A percentile compares a stretch with the other conserved stretches of the same genome.
phyloP scores from a whole-genome alignment of 2,888 invertebrate species.

The Leptinotarsa peninsularis region DNA sequence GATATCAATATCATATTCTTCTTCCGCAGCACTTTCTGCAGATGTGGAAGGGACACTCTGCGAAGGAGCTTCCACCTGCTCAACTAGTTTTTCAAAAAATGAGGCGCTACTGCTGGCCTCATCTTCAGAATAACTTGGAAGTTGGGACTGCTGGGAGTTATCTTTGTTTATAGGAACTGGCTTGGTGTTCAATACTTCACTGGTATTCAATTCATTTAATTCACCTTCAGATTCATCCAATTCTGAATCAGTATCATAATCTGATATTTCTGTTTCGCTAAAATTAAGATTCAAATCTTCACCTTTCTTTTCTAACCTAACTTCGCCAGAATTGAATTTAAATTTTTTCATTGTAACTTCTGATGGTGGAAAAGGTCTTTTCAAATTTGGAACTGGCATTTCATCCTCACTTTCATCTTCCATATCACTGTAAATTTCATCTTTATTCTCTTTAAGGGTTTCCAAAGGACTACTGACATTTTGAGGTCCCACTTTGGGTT shows the following conservation, averaged over 20 bases:
- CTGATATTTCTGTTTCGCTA: slow-evolving; percentile 63
- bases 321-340: slow-evolving; percentile 51
- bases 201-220: slow-evolving; percentile 55
- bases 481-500: slow-evolving; percentile 52
- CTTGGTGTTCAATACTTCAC: slow-evolving; percentile 43
- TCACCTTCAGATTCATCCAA: slow-evolving; percentile 65
- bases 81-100: slow-evolving; percentile 61
- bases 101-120: slow-evolving; percentile 63
- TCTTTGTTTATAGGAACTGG: slow-evolving; percentile 44
- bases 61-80: slow-evolving; percentile 53
- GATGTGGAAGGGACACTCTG: slow-evolving; percentile 34
- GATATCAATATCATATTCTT: slow-evolving; percentile 70
- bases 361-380: slow-evolving; percentile 52
- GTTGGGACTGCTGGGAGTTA: slow-evolving; percentile 25
- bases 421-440: slow-evolving; percentile 46
- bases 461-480: slow-evolving; percentile 48
- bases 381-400: slow-evolving; percentile 46
- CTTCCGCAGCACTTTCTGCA: slow-evolving; percentile 50
- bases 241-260: slow-evolving; percentile 62
- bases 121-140: slow-evolving; percentile 52
- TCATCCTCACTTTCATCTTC: slow-evolving; percentile 55
- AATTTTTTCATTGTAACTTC: slow-evolving; percentile 56
- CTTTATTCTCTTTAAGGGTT: slow-evolving; percentile 49
- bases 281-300: slow-evolving; percentile 53
- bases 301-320: slow-evolving; percentile 48